These are phyloP conservation scores for Corythoichthys haematopterus DNA, from an alignment of 2,113 vertebrate species.

Conservation along the genomic window DNA sequence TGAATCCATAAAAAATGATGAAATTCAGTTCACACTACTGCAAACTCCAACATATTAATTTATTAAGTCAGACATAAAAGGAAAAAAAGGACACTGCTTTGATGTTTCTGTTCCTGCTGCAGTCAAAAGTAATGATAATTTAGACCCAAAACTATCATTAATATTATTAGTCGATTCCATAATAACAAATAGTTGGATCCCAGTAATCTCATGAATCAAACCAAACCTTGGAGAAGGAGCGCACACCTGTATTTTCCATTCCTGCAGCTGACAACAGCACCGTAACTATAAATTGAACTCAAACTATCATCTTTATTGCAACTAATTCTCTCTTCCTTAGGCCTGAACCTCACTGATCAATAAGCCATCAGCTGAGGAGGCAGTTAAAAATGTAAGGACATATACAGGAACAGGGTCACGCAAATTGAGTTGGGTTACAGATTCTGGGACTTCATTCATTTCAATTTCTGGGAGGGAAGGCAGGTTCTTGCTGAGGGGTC, in stretches of 20 bases:
- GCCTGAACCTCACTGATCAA: background rate
- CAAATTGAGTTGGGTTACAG: background rate
- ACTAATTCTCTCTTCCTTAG: background rate
- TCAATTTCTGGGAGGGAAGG: no score
- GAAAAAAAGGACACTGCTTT: background rate
- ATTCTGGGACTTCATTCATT: background rate
- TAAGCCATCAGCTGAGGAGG: background rate
- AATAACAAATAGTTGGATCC: no score
- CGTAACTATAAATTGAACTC: background rate
- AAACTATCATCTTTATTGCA: background rate
- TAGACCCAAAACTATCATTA: no score
- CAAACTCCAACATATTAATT: background rate
- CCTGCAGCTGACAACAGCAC: background rate
- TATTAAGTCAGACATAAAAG: background rate
- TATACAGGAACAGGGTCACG: background rate
- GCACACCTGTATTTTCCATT: no score
- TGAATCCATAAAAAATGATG: no score
- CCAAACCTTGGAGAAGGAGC: no score
- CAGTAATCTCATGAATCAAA: no score
- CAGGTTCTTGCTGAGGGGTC: background rate
- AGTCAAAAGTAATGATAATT: background rate
- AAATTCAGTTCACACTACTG: background rate
- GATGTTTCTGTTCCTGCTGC: background rate
- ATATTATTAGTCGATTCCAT: no score
- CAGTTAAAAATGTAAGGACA: background rate